Percentiles rank a stretch among this genome's conserved stretches.
phyloP scores from a whole-genome alignment of 2,113 vertebrate species.

The Madoqua kirkii region DNA sequence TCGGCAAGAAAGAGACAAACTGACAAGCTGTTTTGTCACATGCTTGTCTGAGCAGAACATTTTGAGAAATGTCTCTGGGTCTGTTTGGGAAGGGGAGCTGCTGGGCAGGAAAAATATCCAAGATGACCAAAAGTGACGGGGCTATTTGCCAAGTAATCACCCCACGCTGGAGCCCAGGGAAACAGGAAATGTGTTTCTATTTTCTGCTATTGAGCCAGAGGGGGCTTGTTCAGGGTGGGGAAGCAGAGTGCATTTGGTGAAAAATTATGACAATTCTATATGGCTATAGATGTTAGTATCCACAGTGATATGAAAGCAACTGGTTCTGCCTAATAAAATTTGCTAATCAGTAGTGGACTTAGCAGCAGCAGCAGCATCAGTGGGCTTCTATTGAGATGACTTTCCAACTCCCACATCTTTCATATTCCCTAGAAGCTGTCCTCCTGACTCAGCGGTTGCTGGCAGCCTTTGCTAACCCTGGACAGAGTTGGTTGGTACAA shows the following conservation, averaged over 20 bases:
- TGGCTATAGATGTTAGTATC: not conserved
- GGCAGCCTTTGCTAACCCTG: not conserved
- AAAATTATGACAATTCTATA: not conserved
- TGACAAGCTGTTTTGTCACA: slow-evolving; percentile 68
- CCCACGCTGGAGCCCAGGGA: not conserved
- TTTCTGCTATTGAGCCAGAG: not conserved
- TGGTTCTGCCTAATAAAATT: not conserved
- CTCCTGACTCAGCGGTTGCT: not conserved
- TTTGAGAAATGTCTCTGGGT: slow-evolving; percentile 58
- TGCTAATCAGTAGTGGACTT: not conserved
- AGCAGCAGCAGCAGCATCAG: too few species aligned
- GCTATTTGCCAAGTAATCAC: slow-evolving; percentile 47
- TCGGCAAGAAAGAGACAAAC: slow-evolving; percentile 28
- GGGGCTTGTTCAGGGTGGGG: not conserved
- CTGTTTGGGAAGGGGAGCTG: not conserved
- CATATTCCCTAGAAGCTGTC: not conserved
- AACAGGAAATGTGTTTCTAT: not conserved
- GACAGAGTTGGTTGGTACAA: not conserved
- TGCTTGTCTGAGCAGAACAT: slow-evolving; percentile 68
- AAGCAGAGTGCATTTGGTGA: not conserved
- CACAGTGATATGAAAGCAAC: not conserved
- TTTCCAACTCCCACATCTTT: not conserved
- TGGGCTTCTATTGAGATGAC: too few species aligned
- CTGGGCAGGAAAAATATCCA: slow-evolving; percentile 35
- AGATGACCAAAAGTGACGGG: slow-evolving; percentile 28